These are phyloP conservation scores for Oreohelix idahoensis DNA, from an alignment of 1,140 invertebrate genomes.

Conservation along the genomic window DNA sequence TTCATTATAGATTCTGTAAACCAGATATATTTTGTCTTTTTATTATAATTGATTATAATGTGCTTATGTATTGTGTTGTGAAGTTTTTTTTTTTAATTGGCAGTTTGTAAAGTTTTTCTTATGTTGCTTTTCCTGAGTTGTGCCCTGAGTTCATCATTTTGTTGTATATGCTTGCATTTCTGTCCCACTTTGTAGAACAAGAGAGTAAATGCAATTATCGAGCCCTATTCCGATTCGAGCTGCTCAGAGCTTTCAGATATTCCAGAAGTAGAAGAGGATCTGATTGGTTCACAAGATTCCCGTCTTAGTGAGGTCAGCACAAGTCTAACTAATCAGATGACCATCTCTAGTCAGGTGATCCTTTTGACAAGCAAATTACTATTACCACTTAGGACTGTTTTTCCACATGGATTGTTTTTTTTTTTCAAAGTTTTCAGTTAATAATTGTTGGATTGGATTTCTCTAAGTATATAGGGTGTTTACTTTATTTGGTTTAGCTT, in stretches of 20 bases:
- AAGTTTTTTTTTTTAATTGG: neutral
- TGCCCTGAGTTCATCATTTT: too few relatives aligned
- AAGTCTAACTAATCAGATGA: constrained; percentile 15
- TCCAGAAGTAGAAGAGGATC: constrained; percentile 73
- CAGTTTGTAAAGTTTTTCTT: neutral
- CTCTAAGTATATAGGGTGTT: neutral
- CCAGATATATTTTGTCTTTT: neutral
- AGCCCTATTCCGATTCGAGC: constrained; percentile 76
- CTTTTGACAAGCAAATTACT: neutral
- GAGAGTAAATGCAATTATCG: constrained; percentile 49
- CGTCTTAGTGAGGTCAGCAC: constrained; percentile 50
- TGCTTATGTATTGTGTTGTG: neutral
- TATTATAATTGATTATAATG: neutral
- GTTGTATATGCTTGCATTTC: constrained; percentile 22
- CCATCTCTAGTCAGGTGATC: constrained; percentile 46
- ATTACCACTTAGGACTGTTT: neutral
- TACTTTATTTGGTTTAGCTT: too few relatives aligned
- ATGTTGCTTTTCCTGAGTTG: neutral
- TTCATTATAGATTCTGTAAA: neutral
- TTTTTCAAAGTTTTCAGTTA: neutral
- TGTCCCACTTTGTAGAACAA: constrained; percentile 48
- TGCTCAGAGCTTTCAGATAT: constrained; percentile 75
- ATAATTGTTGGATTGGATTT: neutral
- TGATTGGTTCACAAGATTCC: constrained; percentile 58
- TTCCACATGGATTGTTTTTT: neutral